Percentiles rank a stretch among this genome's conserved stretches.
These are phyloP conservation scores for Eustalomyia histrio DNA, from an alignment of 2,888 invertebrate genomes.

Conservation along the genomic window DNA sequence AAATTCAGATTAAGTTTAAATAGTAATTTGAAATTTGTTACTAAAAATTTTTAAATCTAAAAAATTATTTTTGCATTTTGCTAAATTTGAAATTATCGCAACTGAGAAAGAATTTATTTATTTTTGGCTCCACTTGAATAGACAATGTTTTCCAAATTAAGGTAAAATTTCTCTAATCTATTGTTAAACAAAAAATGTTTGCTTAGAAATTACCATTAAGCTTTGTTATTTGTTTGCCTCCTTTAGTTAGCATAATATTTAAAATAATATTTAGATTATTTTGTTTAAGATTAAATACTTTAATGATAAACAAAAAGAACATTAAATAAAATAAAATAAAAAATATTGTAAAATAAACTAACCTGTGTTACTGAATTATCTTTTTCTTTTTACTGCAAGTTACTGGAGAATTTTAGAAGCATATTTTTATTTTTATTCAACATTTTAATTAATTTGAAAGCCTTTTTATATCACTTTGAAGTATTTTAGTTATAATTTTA, in stretches of 20 bases:
- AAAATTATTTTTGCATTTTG: too few relatives aligned
- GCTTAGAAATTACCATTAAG: conserved; percentile 27
- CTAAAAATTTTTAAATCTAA: too few relatives aligned
- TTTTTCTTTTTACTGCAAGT: not conserved
- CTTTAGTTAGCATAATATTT: conserved; percentile 40
- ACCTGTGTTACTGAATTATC: not conserved
- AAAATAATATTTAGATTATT: conserved; percentile 8
- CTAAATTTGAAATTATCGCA: too few relatives aligned
- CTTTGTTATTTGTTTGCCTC: conserved; percentile 16
- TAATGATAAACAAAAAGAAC: conserved; percentile 16
- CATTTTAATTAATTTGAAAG: not conserved
- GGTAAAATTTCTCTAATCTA: not conserved
- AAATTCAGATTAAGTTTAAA: too few relatives aligned
- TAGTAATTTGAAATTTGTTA: too few relatives aligned
- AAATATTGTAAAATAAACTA: not conserved
- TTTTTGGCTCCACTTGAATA: too few relatives aligned
- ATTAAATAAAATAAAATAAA: conserved; percentile 28
- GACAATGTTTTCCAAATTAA: too few relatives aligned
- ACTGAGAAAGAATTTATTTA: too few relatives aligned
- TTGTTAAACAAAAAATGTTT: conserved; percentile 36
- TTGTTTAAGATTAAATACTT: conserved; percentile 43
- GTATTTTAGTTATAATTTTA: too few relatives aligned
- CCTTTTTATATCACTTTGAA: too few relatives aligned
- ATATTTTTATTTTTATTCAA: too few relatives aligned
- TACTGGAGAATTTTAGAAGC: not conserved